Conservation (phyloP, 37 sponge, comb jelly and placozoan species). For the Corticium candelabrum region DNA sequence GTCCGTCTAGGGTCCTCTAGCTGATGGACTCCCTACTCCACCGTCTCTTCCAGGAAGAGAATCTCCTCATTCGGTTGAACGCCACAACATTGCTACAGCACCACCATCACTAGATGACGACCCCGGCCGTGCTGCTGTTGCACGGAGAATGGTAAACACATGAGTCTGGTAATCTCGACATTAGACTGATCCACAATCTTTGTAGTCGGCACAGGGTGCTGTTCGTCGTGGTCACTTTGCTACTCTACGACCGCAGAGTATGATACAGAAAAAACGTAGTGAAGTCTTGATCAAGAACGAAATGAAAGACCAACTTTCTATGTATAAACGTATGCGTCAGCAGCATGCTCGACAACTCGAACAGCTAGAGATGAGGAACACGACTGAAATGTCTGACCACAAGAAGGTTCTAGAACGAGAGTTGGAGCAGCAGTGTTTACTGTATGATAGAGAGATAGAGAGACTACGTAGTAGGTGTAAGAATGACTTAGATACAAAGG, state of each 20-base stretch:
- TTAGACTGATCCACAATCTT: neutral
- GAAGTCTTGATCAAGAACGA: constrained; percentile 79
- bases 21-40: neutral
- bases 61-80: neutral
- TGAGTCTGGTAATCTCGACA: too few relatives aligned
- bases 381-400: constrained; percentile 51
- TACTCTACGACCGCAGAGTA: constrained; percentile 71
- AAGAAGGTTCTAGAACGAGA: constrained; percentile 62
- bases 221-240: constrained; percentile 44
- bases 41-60: neutral
- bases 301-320: constrained; percentile 86
- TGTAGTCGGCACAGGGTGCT: neutral
- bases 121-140: neutral
- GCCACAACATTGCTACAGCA: too few relatives aligned
- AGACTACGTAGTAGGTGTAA: constrained; percentile 44
- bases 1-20: neutral
- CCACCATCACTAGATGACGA: neutral
- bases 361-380: constrained; percentile 65
- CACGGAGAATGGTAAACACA: neutral
- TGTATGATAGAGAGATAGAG: constrained; percentile 70
- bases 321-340: constrained; percentile 92
- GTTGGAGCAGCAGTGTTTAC: constrained; percentile 55
- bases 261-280: constrained; percentile 73
- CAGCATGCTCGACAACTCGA: constrained; percentile 83
- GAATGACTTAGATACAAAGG: constrained; percentile 67